Percentiles rank a stretch among this genome's conserved stretches.
These are phyloP conservation scores for Thalassarche chlororhynchos DNA, from an alignment of 2,113 vertebrate genomes.

Conservation along the genomic window DNA sequence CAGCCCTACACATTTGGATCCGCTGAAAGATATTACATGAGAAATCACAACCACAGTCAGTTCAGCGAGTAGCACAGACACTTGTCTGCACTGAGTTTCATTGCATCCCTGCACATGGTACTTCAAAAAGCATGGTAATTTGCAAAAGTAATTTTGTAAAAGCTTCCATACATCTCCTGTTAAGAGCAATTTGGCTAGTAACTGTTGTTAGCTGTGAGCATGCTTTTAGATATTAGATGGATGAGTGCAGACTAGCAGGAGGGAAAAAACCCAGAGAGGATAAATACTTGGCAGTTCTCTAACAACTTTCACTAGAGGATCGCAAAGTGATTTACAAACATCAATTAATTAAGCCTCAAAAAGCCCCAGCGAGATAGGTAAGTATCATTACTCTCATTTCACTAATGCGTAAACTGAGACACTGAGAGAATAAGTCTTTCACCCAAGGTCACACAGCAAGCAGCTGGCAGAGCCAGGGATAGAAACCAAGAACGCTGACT, in stretches of 20 bases:
- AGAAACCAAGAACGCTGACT: not conserved
- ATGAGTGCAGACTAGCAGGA: slow-evolving; percentile 26
- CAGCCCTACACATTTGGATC: not conserved
- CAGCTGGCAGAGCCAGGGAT: slow-evolving; percentile 17
- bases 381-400: slow-evolving; percentile 65
- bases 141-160: slow-evolving; percentile 42
- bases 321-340: slow-evolving; percentile 56
- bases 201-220: slow-evolving; percentile 21
- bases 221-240: slow-evolving; percentile 57
- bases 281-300: slow-evolving; percentile 59
- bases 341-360: slow-evolving; percentile 62
- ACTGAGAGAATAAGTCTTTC: slow-evolving; percentile 15
- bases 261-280: not conserved
- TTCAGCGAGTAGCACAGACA: not conserved
- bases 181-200: slow-evolving; percentile 57
- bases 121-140: slow-evolving; percentile 30
- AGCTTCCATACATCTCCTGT: slow-evolving; percentile 5
- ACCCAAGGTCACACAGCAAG: slow-evolving; percentile 45
- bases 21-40: not conserved
- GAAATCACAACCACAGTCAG: not conserved
- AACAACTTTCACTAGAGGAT: slow-evolving; percentile 49
- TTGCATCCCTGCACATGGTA: not conserved
- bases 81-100: not conserved
- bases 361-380: slow-evolving; percentile 32
- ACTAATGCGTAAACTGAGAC: slow-evolving; percentile 55